These are phyloP conservation scores for Dryoscopus gambensis DNA, from an alignment of 2,113 vertebrate species.

Conservation along the genomic window DNA sequence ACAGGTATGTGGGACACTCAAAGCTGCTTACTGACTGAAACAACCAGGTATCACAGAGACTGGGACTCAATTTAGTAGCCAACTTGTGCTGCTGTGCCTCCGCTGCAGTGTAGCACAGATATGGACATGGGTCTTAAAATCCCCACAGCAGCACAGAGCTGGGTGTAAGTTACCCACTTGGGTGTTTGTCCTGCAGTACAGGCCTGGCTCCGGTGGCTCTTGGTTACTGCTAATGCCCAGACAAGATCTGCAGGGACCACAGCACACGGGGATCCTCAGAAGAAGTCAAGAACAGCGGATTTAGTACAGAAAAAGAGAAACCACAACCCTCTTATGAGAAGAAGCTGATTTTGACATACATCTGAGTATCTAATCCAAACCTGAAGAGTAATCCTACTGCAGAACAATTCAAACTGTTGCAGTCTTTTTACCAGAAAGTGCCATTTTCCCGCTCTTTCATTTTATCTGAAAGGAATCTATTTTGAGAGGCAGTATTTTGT, in stretches of 20 bases:
- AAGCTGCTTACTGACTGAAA: not conserved
- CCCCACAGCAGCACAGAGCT: not conserved
- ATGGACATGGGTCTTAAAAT: not conserved
- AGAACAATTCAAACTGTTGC: not conserved
- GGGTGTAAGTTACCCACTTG: accelerated
- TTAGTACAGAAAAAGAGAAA: not conserved
- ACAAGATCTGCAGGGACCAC: not conserved
- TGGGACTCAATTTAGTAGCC: not conserved
- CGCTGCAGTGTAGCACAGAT: not conserved
- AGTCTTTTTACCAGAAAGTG: not conserved
- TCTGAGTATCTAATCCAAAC: not conserved
- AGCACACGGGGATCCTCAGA: not conserved
- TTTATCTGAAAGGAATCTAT: not conserved
- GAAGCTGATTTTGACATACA: not conserved
- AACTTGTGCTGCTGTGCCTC: not conserved
- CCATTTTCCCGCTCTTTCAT: not conserved
- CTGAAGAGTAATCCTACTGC: not conserved
- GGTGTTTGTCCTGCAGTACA: accelerated
- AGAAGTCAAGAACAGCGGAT: not conserved
- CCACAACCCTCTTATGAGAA: not conserved
- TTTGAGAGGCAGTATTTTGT: not conserved
- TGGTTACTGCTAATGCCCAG: accelerated
- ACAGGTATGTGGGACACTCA: accelerated
- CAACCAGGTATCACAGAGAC: not conserved
- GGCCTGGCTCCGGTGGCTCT: not conserved